These are phyloP conservation scores for Drosophila paulistorum DNA, from an alignment of 1,140 invertebrate species.

Conservation along the genomic window DNA sequence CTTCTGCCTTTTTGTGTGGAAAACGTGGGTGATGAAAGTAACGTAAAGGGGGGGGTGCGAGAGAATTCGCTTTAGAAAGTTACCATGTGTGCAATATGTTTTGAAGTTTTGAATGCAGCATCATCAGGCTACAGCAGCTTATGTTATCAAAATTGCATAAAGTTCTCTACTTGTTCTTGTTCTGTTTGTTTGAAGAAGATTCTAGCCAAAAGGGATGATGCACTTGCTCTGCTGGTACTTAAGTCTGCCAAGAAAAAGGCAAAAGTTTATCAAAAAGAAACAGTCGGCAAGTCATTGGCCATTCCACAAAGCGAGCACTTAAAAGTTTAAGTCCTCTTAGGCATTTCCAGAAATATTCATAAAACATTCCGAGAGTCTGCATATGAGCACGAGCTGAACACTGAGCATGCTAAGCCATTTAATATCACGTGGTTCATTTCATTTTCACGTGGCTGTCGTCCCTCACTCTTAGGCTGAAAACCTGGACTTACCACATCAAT, in stretches of 20 bases:
- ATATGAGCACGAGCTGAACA: neutral
- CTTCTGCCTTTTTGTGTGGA: neutral
- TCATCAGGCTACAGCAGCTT: constrained; percentile 30
- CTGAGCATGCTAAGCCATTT: too few relatives aligned
- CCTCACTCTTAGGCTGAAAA: too few relatives aligned
- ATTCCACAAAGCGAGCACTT: neutral
- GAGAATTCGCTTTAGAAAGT: constrained; percentile 14
- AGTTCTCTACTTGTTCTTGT: constrained; percentile 2
- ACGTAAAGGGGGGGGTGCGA: neutral
- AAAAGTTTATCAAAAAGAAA: constrained; percentile 7
- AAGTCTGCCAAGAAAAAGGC: constrained; percentile 6
- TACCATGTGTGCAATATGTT: constrained; percentile 16
- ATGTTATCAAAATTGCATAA: constrained; percentile 39
- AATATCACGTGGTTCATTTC: too few relatives aligned
- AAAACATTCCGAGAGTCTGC: neutral
- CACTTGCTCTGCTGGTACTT: constrained; percentile 13
- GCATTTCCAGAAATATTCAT: neutral
- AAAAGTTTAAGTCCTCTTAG: neutral
- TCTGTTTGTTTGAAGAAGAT: constrained; percentile 6
- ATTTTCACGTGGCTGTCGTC: too few relatives aligned
- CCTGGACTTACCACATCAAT: too few relatives aligned
- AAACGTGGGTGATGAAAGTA: neutral
- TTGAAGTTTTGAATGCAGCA: constrained; percentile 46
- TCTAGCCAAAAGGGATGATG: constrained; percentile 9
- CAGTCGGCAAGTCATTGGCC: neutral